Evolutionary conservation across 2,888 invertebrate species (phyloP).

Genomic region (Auanema sp.): DNA sequence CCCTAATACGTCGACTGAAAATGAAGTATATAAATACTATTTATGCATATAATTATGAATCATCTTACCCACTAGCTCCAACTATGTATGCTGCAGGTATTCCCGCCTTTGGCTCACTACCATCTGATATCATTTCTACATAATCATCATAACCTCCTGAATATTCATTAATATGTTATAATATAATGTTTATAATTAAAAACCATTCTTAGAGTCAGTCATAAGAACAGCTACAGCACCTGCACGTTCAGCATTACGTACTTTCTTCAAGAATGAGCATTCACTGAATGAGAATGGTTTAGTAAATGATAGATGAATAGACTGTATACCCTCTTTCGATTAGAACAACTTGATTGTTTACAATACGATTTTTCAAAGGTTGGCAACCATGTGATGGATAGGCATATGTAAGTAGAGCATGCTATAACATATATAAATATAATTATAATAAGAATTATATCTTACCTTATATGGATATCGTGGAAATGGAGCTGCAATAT

Average conservation of each 20-base stretch:
- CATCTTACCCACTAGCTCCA: slow-evolving; percentile 25
- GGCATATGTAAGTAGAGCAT: slow-evolving; percentile 20
- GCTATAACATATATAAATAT: slow-evolving; percentile 14
- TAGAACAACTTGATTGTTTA: slow-evolving; percentile 16
- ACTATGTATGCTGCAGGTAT: slow-evolving; percentile 24
- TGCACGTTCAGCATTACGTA: slow-evolving; percentile 41
- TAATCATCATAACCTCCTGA: slow-evolving; percentile 18
- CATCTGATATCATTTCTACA: slow-evolving; percentile 25
- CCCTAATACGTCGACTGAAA: slow-evolving; percentile 22
- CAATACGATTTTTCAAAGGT: slow-evolving; percentile 19
- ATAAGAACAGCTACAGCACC: slow-evolving; percentile 46
- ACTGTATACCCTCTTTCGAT: slow-evolving; percentile 23
- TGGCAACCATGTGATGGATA: slow-evolving; percentile 24
- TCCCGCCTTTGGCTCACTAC: slow-evolving; percentile 16
- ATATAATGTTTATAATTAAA: neutral
- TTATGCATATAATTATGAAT: neutral
- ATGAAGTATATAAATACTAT: neutral
- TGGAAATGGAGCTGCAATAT: slow-evolving; percentile 18
- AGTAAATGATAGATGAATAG: slow-evolving; percentile 2
- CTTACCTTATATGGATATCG: slow-evolving; percentile 18
- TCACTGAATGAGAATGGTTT: too few relatives aligned
- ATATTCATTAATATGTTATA: neutral
- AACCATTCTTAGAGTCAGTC: slow-evolving; percentile 40
- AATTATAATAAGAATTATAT: neutral
- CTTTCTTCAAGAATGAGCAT: slow-evolving; percentile 51